A percentile compares a stretch with the other conserved stretches of the same genome.
These are phyloP conservation scores for Leptopilina clavipes DNA, from an alignment of 1,140 invertebrate genomes.

Conservation along the genomic window DNA sequence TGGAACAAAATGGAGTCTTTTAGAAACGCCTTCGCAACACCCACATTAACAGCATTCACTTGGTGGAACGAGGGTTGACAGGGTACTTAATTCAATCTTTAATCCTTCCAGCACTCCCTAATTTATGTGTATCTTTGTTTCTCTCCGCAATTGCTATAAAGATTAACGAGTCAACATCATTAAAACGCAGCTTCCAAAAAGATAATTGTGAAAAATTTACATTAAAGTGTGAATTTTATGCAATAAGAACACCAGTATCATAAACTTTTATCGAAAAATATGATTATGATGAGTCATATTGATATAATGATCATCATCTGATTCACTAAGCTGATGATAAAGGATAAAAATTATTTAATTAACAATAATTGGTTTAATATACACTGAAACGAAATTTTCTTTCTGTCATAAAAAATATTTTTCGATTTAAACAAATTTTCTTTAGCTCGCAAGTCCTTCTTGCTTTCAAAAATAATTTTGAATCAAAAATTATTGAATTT, in stretches of 20 bases:
- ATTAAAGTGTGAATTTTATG: conserved; percentile 21
- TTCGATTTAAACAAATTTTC: no score
- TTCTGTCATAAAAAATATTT: no score
- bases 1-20: conserved; percentile 66
- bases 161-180: conserved; percentile 13
- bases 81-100: conserved; percentile 3
- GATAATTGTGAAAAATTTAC: background rate
- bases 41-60: conserved; percentile 11
- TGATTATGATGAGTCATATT: no score
- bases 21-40: conserved; percentile 47
- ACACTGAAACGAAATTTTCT: no score
- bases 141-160: background rate
- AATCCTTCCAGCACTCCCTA: conserved; percentile 20
- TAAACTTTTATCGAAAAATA: no score
- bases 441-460: no score
- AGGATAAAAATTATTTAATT: no score
- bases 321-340: no score
- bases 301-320: no score
- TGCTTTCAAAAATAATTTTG: no score
- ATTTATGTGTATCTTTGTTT: conserved; percentile 19
- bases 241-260: background rate
- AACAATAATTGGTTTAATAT: no score
- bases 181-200: conserved; percentile 8
- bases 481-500: no score
- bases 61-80: conserved; percentile 25